A percentile compares a stretch with the other conserved stretches of the same genome.
Conservation (phyloP, 2,888 invertebrate genomes). For the Myathropa florea region DNA sequence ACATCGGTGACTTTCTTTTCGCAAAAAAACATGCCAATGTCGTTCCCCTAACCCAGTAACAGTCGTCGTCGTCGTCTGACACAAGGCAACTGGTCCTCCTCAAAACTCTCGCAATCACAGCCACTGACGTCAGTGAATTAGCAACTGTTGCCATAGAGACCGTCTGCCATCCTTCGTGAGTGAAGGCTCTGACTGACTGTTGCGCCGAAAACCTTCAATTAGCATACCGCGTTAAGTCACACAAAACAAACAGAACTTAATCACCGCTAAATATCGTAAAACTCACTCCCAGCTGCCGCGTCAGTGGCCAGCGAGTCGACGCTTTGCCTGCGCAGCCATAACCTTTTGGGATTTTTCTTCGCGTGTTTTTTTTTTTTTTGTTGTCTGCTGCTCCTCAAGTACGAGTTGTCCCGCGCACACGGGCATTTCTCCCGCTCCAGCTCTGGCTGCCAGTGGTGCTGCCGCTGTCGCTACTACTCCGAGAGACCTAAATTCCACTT, state of each 20-base stretch:
- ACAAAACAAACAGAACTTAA: background rate
- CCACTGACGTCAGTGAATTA: background rate
- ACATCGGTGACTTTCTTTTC: background rate
- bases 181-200: background rate
- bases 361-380: background rate
- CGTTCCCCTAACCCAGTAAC: background rate
- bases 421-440: slow-evolving; percentile 20
- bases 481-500: slow-evolving; percentile 59
- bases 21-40: background rate
- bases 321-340: background rate
- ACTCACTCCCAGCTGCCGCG: background rate
- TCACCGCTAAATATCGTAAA: background rate
- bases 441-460: slow-evolving; percentile 34
- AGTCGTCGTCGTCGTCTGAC: too few relatives aligned
- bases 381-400: background rate
- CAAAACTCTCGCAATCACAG: too few relatives aligned
- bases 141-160: background rate
- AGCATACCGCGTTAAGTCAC: slow-evolving; percentile 15
- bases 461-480: background rate
- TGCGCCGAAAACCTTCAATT: background rate
- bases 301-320: background rate
- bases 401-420: slow-evolving; percentile 7
- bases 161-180: background rate
- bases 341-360: background rate
- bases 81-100: too few relatives aligned